phyloP scores from a whole-genome alignment of 2,888 invertebrate species.

The Pseudoips prasinana region DNA sequence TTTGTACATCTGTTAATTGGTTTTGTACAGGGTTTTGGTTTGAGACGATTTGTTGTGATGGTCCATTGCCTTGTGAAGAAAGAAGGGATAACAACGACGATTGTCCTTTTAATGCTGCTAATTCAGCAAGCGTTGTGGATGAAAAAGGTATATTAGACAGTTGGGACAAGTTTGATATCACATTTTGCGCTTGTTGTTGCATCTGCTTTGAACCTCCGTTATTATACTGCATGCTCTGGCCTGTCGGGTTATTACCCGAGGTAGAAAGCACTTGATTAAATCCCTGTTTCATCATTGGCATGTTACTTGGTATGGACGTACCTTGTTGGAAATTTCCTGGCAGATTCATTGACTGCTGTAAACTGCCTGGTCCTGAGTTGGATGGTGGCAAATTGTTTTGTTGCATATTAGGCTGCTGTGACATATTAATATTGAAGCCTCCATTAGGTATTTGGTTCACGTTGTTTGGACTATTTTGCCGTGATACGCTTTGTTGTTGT shows the following conservation, averaged over 20 bases:
- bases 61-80: conserved; percentile 20
- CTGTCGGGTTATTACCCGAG: conserved; percentile 6
- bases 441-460: conserved; percentile 26
- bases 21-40: conserved; percentile 21
- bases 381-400: conserved; percentile 26
- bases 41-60: conserved; percentile 12
- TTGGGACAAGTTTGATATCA: conserved; percentile 4
- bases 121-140: conserved; percentile 20
- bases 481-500: conserved; percentile 21
- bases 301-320: conserved; percentile 11
- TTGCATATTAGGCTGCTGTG: conserved; percentile 18
- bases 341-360: conserved; percentile 36
- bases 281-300: conserved; percentile 23
- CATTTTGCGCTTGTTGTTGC: conserved; percentile 17
- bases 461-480: conserved; percentile 19
- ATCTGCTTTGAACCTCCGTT: conserved; percentile 6
- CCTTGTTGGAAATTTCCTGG: conserved; percentile 22
- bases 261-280: conserved; percentile 12
- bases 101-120: conserved; percentile 24
- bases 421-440: conserved; percentile 23
- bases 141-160: conserved; percentile 9
- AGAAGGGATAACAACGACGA: conserved; percentile 24
- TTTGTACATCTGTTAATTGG: conserved; percentile 27
- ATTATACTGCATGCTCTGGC: conserved; percentile 9
- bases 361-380: conserved; percentile 16